phyloP scores from a whole-genome alignment of 2,797 vertebrate genomes.

The Pseudochromis fuscus region DNA sequence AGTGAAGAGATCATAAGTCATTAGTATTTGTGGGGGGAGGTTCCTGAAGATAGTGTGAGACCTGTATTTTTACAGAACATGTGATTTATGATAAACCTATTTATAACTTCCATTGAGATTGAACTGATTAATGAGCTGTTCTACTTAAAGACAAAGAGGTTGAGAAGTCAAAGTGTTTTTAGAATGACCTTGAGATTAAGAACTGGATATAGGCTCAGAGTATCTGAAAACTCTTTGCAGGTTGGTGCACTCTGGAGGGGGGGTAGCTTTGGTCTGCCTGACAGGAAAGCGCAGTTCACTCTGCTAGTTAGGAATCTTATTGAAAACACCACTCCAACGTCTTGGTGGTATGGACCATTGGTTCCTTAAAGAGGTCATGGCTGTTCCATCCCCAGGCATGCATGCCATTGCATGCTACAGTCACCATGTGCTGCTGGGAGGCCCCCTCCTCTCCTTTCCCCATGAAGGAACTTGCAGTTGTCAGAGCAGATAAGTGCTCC shows the following conservation, averaged over 20 bases:
- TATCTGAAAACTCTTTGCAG: slow-evolving; percentile 22
- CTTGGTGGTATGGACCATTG: slow-evolving; percentile 34
- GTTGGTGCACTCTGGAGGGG: background rate
- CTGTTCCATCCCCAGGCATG: slow-evolving; percentile 64
- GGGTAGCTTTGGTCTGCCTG: slow-evolving; percentile 8
- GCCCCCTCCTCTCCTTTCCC: slow-evolving; percentile 36
- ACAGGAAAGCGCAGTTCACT: slow-evolving; percentile 22
- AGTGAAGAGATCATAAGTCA: background rate
- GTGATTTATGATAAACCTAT: slow-evolving; percentile 70
- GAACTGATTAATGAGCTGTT: slow-evolving; percentile 75
- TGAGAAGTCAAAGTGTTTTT: slow-evolving; percentile 64
- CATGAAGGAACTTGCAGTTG: slow-evolving; percentile 69
- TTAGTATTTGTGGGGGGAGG: background rate
- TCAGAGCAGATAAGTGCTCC: slow-evolving; percentile 66
- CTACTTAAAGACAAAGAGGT: slow-evolving; percentile 70
- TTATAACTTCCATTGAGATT: slow-evolving; percentile 71
- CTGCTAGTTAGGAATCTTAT: slow-evolving; percentile 4
- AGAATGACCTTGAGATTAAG: slow-evolving; percentile 72
- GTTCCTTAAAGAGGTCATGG: slow-evolving; percentile 62
- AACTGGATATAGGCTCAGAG: slow-evolving; percentile 21
- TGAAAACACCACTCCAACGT: slow-evolving; percentile 30
- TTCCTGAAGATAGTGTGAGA: slow-evolving; percentile 35
- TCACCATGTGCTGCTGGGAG: slow-evolving; percentile 73
- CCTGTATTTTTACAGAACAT: slow-evolving; percentile 59
- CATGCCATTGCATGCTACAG: slow-evolving; percentile 66